Conservation (phyloP, 2,888 invertebrate species). For the Cecidostiba fungosa region DNA sequence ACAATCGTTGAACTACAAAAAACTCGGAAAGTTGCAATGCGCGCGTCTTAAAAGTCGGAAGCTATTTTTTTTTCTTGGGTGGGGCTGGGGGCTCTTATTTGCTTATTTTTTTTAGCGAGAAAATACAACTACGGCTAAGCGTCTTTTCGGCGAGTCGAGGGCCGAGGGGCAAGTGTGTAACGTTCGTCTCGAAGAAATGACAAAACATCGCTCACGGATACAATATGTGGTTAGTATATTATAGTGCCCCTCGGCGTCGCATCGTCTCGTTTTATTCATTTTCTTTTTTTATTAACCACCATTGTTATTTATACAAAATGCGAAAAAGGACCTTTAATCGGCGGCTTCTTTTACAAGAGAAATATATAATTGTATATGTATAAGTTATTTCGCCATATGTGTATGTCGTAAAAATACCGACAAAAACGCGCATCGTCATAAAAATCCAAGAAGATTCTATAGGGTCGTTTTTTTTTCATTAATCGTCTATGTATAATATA, state of each 20-base stretch:
- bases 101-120: constrained; percentile 47
- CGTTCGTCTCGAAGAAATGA: constrained; percentile 1
- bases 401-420: constrained; percentile 50
- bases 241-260: not conserved
- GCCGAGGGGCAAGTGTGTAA: not conserved
- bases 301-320: constrained; percentile 60
- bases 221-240: not conserved
- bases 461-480: not conserved
- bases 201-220: not conserved
- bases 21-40: constrained; percentile 55
- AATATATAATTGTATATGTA: constrained; percentile 55
- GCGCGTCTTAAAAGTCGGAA: constrained; percentile 54
- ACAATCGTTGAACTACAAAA: constrained; percentile 45
- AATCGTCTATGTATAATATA: not conserved
- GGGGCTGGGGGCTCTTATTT: not conserved
- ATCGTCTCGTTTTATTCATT: not conserved
- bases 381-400: constrained; percentile 31
- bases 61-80: constrained; percentile 36
- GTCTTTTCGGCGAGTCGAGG: not conserved
- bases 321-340: constrained; percentile 59
- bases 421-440: constrained; percentile 32
- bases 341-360: constrained; percentile 52
- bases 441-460: constrained; percentile 37
- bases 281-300: constrained; percentile 17
- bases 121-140: constrained; percentile 60